Conservation (phyloP, 2,113 vertebrate species). For the Nerophis lumbriciformis region DNA sequence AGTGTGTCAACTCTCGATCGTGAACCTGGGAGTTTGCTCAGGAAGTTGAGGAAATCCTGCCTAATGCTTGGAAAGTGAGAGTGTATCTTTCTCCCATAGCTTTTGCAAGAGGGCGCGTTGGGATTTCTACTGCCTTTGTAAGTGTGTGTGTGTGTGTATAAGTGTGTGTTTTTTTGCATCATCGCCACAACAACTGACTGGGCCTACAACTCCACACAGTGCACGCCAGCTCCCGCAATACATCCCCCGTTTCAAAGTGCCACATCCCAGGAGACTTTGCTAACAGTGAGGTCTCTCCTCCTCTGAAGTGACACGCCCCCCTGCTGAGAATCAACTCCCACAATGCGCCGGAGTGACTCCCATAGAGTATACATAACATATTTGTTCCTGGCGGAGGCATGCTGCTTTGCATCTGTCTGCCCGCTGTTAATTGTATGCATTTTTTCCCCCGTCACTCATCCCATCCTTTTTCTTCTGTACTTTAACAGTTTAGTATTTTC, state of each 20-base stretch:
- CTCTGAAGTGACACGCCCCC: constrained; percentile 64
- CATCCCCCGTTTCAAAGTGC: constrained; percentile 63
- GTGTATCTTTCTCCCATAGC: constrained; percentile 51
- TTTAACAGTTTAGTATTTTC: constrained; percentile 22
- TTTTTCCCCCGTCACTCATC: constrained; percentile 3
- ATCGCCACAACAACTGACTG: constrained; percentile 43
- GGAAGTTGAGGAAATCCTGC: constrained; percentile 51
- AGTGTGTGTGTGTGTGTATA: constrained; percentile 8
- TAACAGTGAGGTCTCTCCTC: constrained; percentile 61
- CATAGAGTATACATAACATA: constrained; percentile 39
- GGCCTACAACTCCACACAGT: constrained; percentile 49
- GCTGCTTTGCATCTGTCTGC: constrained; percentile 40
- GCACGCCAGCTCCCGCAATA: constrained; percentile 55
- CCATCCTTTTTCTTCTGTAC: constrained; percentile 4
- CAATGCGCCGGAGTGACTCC: constrained; percentile 53
- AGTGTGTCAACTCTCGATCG: constrained; percentile 38
- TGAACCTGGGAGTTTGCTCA: constrained; percentile 36
- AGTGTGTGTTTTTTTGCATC: constrained; percentile 12
- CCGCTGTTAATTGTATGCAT: constrained; percentile 24
- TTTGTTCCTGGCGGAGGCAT: constrained; percentile 32
- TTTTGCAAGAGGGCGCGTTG: constrained; percentile 47
- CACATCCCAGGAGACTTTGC: constrained; percentile 55
- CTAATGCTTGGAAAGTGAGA: constrained; percentile 45
- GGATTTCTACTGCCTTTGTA: constrained; percentile 55
- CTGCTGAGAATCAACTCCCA: constrained; percentile 61